Evolutionary conservation across 2,113 vertebrate genomes (phyloP).

Genomic region (Dipodomys spectabilis): DNA sequence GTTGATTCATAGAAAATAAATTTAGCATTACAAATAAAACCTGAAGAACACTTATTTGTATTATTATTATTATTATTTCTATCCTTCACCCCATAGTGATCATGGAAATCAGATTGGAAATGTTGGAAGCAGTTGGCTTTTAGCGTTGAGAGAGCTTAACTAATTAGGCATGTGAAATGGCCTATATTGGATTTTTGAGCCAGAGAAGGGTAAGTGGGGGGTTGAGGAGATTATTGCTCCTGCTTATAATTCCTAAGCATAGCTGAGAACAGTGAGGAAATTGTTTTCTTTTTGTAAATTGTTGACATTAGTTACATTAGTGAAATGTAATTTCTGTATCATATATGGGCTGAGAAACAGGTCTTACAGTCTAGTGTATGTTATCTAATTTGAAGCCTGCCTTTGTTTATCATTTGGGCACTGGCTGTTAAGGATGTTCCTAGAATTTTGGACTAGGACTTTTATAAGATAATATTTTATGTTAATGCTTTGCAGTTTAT

Average conservation of each 20-base stretch:
- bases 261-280: neutral
- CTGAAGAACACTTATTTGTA: conserved; percentile 1
- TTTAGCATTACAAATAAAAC: conserved; percentile 33
- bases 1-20: neutral
- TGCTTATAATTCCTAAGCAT: conserved; percentile 43
- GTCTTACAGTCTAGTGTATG: neutral
- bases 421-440: conserved; percentile 20
- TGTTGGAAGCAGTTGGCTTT: conserved; percentile 55
- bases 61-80: conserved; percentile 10
- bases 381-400: conserved; percentile 14
- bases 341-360: no score
- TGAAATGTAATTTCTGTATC: neutral
- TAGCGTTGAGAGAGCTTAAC: conserved; percentile 50
- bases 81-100: conserved; percentile 28
- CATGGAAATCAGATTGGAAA: conserved; percentile 58
- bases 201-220: conserved; percentile 20
- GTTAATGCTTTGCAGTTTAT: neutral
- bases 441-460: conserved; percentile 9
- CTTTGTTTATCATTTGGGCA: conserved; percentile 24
- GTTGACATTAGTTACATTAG: neutral
- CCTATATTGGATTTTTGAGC: conserved; percentile 60
- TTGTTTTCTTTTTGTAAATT: neutral
- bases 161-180: conserved; percentile 69
- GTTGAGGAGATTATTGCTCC: conserved; percentile 17
- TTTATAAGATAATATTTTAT: conserved; percentile 42